phyloP scores from a whole-genome alignment of 2,113 vertebrate species.

The Genyomyrus donnyi region DNA sequence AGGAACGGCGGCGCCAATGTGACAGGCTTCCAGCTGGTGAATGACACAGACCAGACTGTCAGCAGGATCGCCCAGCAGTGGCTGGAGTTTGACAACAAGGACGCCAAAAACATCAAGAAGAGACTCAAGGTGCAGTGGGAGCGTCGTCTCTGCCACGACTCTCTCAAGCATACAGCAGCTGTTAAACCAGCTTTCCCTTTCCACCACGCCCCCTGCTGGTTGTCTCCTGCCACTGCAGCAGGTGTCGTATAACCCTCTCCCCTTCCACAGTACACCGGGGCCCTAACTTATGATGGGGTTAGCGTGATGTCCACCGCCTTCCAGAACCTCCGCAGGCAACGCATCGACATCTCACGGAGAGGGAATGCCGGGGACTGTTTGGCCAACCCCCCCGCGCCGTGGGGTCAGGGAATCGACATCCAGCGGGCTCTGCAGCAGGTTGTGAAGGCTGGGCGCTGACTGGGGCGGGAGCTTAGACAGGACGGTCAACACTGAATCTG shows the following conservation, averaged over 20 bases:
- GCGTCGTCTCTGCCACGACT: not conserved
- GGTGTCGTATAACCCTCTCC: not conserved
- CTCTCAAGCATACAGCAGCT: not conserved
- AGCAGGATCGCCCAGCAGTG: conserved; percentile 86
- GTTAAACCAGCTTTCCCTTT: not conserved
- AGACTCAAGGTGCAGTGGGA: conserved; percentile 71
- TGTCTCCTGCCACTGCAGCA: not conserved
- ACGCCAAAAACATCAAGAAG: conserved; percentile 82
- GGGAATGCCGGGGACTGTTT: conserved; percentile 96
- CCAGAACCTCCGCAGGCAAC: conserved; percentile 86
- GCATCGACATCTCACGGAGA: conserved; percentile 92
- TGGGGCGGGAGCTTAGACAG: not conserved
- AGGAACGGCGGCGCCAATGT: conserved; percentile 90
- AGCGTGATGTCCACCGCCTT: conserved; percentile 95
- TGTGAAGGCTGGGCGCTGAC: not conserved
- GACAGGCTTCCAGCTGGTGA: conserved; percentile 92
- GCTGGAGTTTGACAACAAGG: conserved; percentile 85
- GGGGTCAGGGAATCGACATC: conserved; percentile 97
- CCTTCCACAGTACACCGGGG: conserved; percentile 80
- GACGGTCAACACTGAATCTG: not conserved
- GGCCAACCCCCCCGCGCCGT: conserved; percentile 93
- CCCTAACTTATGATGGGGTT: conserved; percentile 90
- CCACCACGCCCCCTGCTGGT: not conserved
- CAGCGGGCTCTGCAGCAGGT: conserved; percentile 97
- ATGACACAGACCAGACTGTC: conserved; percentile 75